phyloP scores from a whole-genome alignment of 2,797 vertebrate genomes.

The Apogon hyalosoma region DNA sequence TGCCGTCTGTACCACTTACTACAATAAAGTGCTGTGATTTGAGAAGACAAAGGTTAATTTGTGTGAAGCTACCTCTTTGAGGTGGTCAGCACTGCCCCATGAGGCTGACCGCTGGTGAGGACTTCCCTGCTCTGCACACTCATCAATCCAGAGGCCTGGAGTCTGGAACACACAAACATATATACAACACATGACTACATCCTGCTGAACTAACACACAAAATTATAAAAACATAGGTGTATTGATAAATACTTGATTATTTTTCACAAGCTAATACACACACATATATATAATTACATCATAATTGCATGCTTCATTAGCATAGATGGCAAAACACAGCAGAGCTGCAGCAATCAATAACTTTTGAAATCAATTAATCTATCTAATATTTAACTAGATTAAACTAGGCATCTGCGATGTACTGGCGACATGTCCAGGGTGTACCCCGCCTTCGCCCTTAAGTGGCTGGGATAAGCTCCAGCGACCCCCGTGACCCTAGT shows the following conservation, averaged over 20 bases:
- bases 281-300: no score
- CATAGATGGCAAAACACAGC: no score
- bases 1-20: neutral
- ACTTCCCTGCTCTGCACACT: slow-evolving; percentile 87
- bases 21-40: slow-evolving; percentile 15
- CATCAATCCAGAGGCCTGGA: slow-evolving; percentile 93
- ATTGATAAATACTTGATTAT: neutral
- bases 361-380: no score
- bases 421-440: no score
- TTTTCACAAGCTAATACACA: no score
- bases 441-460: no score
- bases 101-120: slow-evolving; percentile 95
- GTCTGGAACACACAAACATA: slow-evolving; percentile 83
- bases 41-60: neutral
- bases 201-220: neutral
- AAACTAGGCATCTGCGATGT: no score
- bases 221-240: neutral
- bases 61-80: slow-evolving; percentile 90
- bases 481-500: no score
- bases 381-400: no score
- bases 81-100: slow-evolving; percentile 95
- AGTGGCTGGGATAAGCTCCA: no score
- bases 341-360: no score
- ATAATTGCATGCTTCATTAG: no score
- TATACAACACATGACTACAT: slow-evolving; percentile 30